Conservation (phyloP, 2,113 vertebrate species). For the human (Homo sapiens) region GRCh38 chr18:50651501-50652000, state of each 20-base stretch:
- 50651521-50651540: not conserved
- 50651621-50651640: accelerated
- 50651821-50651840: too few species aligned
- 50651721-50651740: not conserved
- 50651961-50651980: not conserved
- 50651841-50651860: not conserved
- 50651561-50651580: not conserved
- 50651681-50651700: not conserved
- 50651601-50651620: not conserved
- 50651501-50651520: not conserved
- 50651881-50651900: not conserved
- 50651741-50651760: not conserved
- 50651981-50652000: not conserved
- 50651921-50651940: not conserved
- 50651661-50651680: not conserved
- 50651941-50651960: not conserved
- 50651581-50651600: not conserved
- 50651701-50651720: not conserved
- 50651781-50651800: not conserved
- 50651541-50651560: accelerated
- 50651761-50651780: not conserved
- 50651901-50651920: not conserved
- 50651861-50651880: not conserved
- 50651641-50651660: accelerated
- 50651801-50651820: not conserved